These are phyloP conservation scores for Geotrypetes seraphini DNA, from an alignment of 2,797 vertebrate species.

Conservation along the genomic window DNA sequence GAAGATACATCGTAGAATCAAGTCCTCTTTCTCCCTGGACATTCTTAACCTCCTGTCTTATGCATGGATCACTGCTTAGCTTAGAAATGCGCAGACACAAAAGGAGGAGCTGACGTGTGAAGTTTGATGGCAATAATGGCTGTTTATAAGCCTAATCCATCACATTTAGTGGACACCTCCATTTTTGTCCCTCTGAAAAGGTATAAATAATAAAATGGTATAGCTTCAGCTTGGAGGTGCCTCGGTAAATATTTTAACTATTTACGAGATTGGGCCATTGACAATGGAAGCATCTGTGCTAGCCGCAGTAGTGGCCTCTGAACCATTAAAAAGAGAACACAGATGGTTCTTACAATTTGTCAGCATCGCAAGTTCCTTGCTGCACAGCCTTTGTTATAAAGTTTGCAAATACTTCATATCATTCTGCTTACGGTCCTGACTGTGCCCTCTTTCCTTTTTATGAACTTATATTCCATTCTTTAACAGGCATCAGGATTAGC, in stretches of 20 bases:
- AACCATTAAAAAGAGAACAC: conserved; percentile 69
- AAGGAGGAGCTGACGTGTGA: conserved; percentile 90
- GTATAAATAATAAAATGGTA: conserved; percentile 96
- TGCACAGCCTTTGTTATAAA: conserved; percentile 32
- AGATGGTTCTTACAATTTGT: conserved; percentile 80
- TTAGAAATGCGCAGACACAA: conserved; percentile 95
- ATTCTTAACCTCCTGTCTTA: conserved; percentile 89
- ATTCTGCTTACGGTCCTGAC: conserved; percentile 19
- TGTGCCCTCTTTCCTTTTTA: neutral
- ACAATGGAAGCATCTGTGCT: conserved; percentile 97
- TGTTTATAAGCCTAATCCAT: conserved; percentile 99
- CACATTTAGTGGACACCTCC: conserved; percentile 99
- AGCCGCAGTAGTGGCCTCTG: conserved; percentile 53
- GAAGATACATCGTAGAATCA: conserved; percentile 87
- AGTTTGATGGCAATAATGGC: conserved; percentile 95
- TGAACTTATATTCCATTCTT: conserved; percentile 3
- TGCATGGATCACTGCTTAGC: conserved; percentile 98
- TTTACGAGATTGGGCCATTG: conserved; percentile 88
- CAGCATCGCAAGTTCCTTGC: conserved; percentile 44
- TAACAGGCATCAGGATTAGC: no score
- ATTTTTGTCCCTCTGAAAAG: conserved; percentile 96
- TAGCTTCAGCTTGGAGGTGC: conserved; percentile 57
- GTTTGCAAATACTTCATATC: conserved; percentile 32
- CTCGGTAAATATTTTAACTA: conserved; percentile 99
- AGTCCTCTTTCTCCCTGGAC: conserved; percentile 75